Evolutionary conservation across 37 sponge, comb jelly and placozoan species (phyloP).

Genomic region (Spongilla lacustris): DNA sequence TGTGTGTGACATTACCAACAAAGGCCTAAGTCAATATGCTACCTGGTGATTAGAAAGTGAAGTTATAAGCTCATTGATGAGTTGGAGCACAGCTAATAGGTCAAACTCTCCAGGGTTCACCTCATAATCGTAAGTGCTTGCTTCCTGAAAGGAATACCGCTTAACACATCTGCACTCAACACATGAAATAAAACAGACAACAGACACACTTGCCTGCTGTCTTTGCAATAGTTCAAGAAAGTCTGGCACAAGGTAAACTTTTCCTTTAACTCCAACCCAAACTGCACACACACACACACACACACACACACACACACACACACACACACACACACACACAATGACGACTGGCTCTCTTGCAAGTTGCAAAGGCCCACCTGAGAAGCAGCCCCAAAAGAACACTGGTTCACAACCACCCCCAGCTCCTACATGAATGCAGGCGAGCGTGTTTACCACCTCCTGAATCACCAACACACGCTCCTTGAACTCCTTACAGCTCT

Average conservation of each 20-base stretch:
- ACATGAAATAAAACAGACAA: too few species aligned
- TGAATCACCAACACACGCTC: constrained; percentile 46
- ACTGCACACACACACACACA: background rate
- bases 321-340: constrained; percentile 4
- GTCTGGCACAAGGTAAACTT: constrained; percentile 41
- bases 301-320: background rate
- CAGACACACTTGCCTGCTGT: constrained; percentile 9
- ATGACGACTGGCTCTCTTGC: background rate
- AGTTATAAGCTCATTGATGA: too few species aligned
- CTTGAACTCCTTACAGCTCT: constrained; percentile 12
- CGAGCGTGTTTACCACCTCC: constrained; percentile 52
- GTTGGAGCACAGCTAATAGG: too few species aligned
- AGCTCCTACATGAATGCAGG: constrained; percentile 21
- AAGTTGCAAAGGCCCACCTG: constrained; percentile 14
- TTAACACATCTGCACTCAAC: too few species aligned
- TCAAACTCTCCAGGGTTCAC: too few species aligned
- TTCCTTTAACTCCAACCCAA: constrained; percentile 28
- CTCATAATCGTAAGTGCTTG: background rate
- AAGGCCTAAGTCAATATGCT: too few species aligned
- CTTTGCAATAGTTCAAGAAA: constrained; percentile 33
- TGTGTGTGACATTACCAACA: too few species aligned
- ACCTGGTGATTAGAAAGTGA: background rate
- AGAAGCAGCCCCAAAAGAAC: constrained; percentile 49
- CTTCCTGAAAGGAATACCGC: background rate
- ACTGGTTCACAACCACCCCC: too few species aligned